Conservation (phyloP, 2,797 vertebrate species). For the Melanotaenia nigrans region DNA sequence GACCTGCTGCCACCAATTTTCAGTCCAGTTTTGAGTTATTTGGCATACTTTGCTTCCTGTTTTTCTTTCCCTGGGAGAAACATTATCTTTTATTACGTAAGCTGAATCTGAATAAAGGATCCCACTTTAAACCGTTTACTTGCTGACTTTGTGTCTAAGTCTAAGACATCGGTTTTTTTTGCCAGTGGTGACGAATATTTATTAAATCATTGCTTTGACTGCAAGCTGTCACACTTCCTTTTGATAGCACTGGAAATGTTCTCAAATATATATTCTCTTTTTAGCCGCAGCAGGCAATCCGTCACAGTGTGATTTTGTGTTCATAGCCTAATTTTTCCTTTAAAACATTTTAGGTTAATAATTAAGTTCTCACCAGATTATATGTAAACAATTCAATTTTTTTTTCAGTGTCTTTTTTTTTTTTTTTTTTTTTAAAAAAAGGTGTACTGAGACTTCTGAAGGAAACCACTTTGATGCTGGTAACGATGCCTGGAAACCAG, state of each 20-base stretch:
- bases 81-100: not conserved
- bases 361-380: no score
- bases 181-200: slow-evolving; percentile 19
- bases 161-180: slow-evolving; percentile 23
- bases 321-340: no score
- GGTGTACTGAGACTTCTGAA: not conserved
- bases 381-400: no score
- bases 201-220: slow-evolving; percentile 36
- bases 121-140: slow-evolving; percentile 7
- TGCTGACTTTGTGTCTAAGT: slow-evolving; percentile 43
- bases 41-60: no score
- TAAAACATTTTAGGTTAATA: no score
- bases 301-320: no score
- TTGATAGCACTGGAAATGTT: not conserved
- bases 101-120: slow-evolving; percentile 5
- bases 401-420: no score
- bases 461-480: not conserved
- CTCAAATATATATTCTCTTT: no score
- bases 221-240: slow-evolving; percentile 17
- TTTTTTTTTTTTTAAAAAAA: not conserved
- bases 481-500: slow-evolving; percentile 3
- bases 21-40: no score
- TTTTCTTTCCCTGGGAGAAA: not conserved
- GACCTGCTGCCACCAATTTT: no score
- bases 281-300: no score